These are phyloP conservation scores for Drosophila bunnanda DNA, from an alignment of 2,888 invertebrate species.

Conservation along the genomic window DNA sequence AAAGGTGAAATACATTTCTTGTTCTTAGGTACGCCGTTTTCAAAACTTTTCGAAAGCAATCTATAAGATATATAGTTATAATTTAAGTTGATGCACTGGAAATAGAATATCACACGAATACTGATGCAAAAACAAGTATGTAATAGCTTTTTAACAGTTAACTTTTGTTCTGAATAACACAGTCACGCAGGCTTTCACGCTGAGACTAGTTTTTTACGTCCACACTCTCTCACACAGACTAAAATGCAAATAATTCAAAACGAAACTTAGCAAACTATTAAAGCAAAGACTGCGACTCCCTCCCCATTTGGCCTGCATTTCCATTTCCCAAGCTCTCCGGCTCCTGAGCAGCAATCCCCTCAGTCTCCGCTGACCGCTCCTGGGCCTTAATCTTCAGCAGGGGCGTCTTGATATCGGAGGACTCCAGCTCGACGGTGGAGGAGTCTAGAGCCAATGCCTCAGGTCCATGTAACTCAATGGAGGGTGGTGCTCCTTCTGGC, in stretches of 20 bases:
- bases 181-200: constrained; percentile 11
- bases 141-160: constrained; percentile 67
- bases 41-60: constrained; percentile 70
- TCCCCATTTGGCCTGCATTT: constrained; percentile 45
- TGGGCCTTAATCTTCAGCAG: constrained; percentile 74
- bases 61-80: constrained; percentile 48
- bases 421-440: constrained; percentile 66
- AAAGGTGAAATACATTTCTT: constrained; percentile 26
- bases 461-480: constrained; percentile 57
- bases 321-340: constrained; percentile 54
- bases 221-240: constrained; percentile 4
- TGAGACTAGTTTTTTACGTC: background rate
- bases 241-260: constrained; percentile 10
- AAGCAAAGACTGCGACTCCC: constrained; percentile 68
- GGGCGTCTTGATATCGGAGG: constrained; percentile 81
- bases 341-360: constrained; percentile 30
- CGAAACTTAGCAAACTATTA: constrained; percentile 46
- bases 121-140: constrained; percentile 59
- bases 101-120: constrained; percentile 73
- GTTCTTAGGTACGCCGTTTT: constrained; percentile 78
- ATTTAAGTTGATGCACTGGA: constrained; percentile 50
- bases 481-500: constrained; percentile 43
- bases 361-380: constrained; percentile 46
- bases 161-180: constrained; percentile 31
- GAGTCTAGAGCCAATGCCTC: constrained; percentile 51